Base-by-base conservation (phyloP, 2,113 vertebrate species). In the Tiliqua scincoides region DNA sequence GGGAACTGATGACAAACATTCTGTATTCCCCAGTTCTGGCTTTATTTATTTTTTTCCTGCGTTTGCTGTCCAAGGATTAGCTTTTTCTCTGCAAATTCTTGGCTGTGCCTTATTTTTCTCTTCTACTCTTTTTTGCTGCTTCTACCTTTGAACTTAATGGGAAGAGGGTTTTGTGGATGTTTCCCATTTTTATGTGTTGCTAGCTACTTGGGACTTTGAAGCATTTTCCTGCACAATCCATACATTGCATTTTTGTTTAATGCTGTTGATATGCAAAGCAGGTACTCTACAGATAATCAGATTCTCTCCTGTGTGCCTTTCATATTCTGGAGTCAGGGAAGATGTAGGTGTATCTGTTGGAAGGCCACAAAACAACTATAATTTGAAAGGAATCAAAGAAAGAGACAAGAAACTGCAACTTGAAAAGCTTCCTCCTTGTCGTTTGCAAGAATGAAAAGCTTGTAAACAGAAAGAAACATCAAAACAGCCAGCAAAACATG, bases 321-420 rank as follows among this genome's bases (percentile, higher is more conserved):
- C 52, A 32, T 32, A 20, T 61, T 54, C 25, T 23, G 43, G 32
- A 63, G 25, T 7, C 12, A 61, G 59, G 63, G 40, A 78, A 25
- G 30, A 18, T 52, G 15, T 8, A 52, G n/a, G n/a, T 37, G 5
- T 61, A 77, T 68, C 3, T 74, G 67, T 4, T 61, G 61, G 3
- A 70, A 23, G 35, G 7, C 57, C 25, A 68, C 72, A 68, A 40
- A 74, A 85, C 37, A 87, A 15, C 43, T 81, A 30, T 70, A 32
- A 76, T 32, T 40, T 40, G 62, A 77, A 77, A 76, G 76, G 59
- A 89, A 79, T 72, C 71, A 74, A 90, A 89, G 71, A 59, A 79
- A 86, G 54, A 10, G 23, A 30, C 1, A 82, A 79, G 65, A 90
- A 70, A 79, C 3, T 59, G 30, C 67, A 87, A 17, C 6, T 76